Base-by-base conservation (phyloP, 1,140 invertebrate genomes). In the Heliconius hewitsoni region DNA sequence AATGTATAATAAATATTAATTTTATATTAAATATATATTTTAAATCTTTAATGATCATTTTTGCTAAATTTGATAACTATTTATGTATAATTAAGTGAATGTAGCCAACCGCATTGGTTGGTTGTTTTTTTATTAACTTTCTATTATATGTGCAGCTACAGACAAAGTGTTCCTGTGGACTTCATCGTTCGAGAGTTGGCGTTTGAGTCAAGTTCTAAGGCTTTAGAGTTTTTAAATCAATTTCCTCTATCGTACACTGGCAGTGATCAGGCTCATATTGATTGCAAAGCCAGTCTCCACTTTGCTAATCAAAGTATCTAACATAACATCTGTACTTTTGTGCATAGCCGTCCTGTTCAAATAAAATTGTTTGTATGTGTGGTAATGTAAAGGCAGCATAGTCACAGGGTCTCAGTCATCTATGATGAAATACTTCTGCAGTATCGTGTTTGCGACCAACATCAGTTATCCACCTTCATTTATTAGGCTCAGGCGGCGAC, bases 161-260 rank as follows among this genome's bases (percentile, higher is more conserved):
- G 98, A 89, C 98, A 98, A 95, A 96, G 96, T 94, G 96, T 99
- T 95, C 96, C 97, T 87, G 96, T 98, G 95, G 96, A 97, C 92
- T 98, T 97, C 96, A 95, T 99, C 94, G 95, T 96, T 91, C 96
- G 96, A 94, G 97, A 98, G 95, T 96, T 99, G 96, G 98, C 97
- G 86, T 99, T 98, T 96, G 96, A 97, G 87, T 96, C 96, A 84
- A 94, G 94, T 90, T 96, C 97, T 91, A 97, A 98, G 92, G 98
- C 97, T 95, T 95, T 97, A 94, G 96, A 98, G 94, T 99, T 98
- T 96, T 96, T 99, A 91, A 96, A 96, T 92, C 96, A 97, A 85
- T 97, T 98, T 93, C 96, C 96, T 93, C 96, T 98, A 86, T 96
- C 96, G 84, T 98, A 97, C 94, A 95, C 95, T 92, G 97, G 97